Evolutionary conservation across 2,888 invertebrate species (phyloP).

Genomic region (Temnothorax ravouxi): DNA sequence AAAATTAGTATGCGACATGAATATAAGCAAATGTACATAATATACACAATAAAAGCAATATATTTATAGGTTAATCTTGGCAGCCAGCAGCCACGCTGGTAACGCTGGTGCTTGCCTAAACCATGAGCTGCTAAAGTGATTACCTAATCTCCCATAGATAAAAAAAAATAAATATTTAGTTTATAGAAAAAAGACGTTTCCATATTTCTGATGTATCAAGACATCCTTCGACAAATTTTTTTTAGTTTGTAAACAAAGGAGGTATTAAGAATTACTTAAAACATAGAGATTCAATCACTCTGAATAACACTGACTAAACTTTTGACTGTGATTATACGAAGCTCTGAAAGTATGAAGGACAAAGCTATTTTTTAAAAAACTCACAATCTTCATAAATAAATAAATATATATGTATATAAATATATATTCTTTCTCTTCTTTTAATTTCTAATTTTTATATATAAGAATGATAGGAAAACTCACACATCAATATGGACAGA

Average conservation of each 20-base stretch:
- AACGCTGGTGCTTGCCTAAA: not conserved
- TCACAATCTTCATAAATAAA: not conserved
- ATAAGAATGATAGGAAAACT: not conserved
- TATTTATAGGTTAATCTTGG: not conserved
- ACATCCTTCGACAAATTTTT: not conserved
- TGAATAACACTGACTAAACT: conserved; percentile 4
- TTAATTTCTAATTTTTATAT: not conserved
- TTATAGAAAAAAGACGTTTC: no score
- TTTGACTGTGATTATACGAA: not conserved
- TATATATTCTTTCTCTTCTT: not conserved
- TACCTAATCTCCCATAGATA: no score
- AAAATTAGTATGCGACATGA: not conserved
- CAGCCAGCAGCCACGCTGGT: not conserved
- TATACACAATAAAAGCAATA: not conserved
- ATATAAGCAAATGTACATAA: no score
- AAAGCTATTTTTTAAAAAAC: not conserved
- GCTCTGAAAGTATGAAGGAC: not conserved
- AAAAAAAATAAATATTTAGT: no score
- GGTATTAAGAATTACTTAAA: conserved; percentile 11
- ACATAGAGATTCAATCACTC: not conserved
- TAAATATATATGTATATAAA: no score
- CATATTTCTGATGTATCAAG: no score
- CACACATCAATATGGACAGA: conserved; percentile 10
- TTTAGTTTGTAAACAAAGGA: not conserved
- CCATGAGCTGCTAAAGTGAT: not conserved